Evolutionary conservation across 2,888 invertebrate genomes (phyloP).

Genomic region (Eulithis prunata): DNA sequence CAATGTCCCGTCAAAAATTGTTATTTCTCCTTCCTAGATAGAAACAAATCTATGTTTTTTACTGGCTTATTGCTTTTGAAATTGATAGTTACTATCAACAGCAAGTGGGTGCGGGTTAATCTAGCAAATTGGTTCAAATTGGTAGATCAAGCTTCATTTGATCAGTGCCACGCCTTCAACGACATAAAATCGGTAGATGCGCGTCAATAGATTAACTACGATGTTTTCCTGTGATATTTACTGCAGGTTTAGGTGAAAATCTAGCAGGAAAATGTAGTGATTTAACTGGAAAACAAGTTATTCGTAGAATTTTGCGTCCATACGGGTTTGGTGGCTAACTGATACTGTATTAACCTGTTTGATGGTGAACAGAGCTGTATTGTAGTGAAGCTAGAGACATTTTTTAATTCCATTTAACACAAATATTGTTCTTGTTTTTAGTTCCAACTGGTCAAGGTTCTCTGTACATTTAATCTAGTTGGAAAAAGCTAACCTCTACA

Average conservation of each 20-base stretch:
- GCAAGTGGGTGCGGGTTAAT: slow-evolving; percentile 21
- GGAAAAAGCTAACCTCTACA: no score
- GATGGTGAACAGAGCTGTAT: no score
- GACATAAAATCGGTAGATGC: neutral
- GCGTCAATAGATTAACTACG: neutral
- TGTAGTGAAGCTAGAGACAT: no score
- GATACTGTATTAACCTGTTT: no score
- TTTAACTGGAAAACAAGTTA: slow-evolving; percentile 1
- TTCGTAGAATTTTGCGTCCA: no score
- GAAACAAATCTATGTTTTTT: neutral
- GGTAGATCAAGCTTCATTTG: slow-evolving; percentile 15
- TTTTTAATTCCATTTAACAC: no score
- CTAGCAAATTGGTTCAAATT: slow-evolving; percentile 22
- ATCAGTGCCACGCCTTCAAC: neutral
- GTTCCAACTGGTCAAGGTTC: no score
- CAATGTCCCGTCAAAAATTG: slow-evolving; percentile 24
- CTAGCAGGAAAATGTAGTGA: slow-evolving; percentile 3
- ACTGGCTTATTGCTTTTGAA: slow-evolving; percentile 1
- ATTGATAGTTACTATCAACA: slow-evolving; percentile 8
- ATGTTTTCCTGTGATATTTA: slow-evolving; percentile 3
- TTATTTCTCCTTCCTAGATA: slow-evolving; percentile 8
- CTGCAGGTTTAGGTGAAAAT: neutral
- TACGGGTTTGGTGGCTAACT: no score
- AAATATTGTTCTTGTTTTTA: no score
- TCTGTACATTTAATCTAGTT: no score